Evolutionary conservation across 2,797 vertebrate species (phyloP).

Genomic region (Hemibagrus guttatus): DNA sequence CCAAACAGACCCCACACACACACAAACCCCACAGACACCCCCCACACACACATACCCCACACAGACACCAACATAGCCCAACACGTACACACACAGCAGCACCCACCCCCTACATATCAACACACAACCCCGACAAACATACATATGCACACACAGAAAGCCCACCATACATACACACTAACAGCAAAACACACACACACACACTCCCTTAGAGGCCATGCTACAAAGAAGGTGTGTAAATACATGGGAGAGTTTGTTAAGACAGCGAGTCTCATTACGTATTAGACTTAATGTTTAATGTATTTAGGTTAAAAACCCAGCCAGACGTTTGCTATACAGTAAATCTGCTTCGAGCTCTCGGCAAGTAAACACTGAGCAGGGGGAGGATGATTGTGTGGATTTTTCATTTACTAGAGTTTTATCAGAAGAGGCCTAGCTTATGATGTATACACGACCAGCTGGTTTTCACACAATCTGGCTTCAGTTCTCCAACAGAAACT

Average conservation of each 20-base stretch:
- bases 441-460: not conserved
- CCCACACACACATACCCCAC: no score
- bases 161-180: no score
- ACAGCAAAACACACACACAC: not conserved
- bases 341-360: not conserved
- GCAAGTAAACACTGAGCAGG: not conserved
- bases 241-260: not conserved
- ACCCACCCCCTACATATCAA: no score
- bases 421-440: not conserved
- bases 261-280: not conserved
- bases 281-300: not conserved
- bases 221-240: not conserved
- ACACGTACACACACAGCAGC: not conserved
- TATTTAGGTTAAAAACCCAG: not conserved
- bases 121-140: no score
- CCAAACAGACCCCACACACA: no score
- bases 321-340: not conserved
- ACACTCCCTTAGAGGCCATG: not conserved
- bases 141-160: no score
- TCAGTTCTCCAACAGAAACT: no score
- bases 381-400: not conserved
- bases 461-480: not conserved
- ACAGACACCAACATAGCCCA: not conserved
- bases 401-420: not conserved
- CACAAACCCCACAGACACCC: no score